Conservation (phyloP, 1,140 invertebrate genomes). For the Drosophila sturtevanti region DNA sequence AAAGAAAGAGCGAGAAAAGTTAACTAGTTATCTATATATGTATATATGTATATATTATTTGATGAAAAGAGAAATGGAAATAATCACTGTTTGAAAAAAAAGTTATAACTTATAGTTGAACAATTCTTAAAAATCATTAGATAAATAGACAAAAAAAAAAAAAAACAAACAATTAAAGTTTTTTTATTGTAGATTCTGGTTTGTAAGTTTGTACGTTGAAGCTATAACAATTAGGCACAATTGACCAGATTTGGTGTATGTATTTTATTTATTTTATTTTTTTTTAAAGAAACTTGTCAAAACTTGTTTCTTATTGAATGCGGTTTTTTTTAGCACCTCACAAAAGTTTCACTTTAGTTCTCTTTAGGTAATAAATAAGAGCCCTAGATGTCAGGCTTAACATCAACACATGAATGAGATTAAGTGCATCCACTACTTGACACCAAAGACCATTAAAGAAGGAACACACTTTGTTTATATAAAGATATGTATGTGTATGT, state of each 20-base stretch:
- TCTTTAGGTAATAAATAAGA: neutral
- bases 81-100: too few relatives aligned
- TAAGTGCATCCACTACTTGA: conserved; percentile 11
- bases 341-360: conserved; percentile 8
- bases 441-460: conserved; percentile 12
- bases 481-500: too few relatives aligned
- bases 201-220: neutral
- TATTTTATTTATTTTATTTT: neutral
- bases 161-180: neutral
- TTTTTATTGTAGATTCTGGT: too few relatives aligned
- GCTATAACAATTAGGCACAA: conserved; percentile 7
- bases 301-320: conserved; percentile 3
- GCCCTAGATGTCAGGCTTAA: neutral
- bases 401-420: neutral
- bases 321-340: conserved; percentile 1
- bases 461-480: conserved; percentile 6
- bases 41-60: neutral
- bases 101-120: too few relatives aligned
- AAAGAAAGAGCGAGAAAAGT: neutral
- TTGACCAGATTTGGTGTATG: conserved; percentile 6
- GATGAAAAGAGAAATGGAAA: neutral
- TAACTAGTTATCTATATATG: neutral
- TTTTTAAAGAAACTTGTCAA: neutral
- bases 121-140: neutral
- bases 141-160: neutral